These are phyloP conservation scores for Microplitis deprimator DNA, from an alignment of 2,888 invertebrate species.

Conservation along the genomic window DNA sequence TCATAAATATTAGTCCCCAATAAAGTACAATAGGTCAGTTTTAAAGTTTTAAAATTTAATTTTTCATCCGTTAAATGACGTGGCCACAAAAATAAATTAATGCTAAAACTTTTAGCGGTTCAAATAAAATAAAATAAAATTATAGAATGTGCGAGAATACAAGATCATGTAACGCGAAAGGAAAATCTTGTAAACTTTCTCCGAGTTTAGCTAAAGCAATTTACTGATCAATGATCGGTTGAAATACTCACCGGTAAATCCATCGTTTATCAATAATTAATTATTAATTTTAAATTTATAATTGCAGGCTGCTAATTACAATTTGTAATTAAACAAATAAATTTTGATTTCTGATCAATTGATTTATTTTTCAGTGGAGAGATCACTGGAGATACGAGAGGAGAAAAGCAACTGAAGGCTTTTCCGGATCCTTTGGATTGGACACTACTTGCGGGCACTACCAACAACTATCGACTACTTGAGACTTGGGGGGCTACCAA, in stretches of 20 bases:
- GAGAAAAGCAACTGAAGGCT: not conserved
- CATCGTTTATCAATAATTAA: conserved; percentile 11
- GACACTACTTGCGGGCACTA: not conserved
- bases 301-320: not conserved
- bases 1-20: not conserved
- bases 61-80: too few relatives aligned
- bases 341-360: not conserved
- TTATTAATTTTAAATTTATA: too few relatives aligned
- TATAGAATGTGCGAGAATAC: too few relatives aligned
- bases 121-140: not conserved
- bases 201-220: not conserved
- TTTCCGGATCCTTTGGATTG: conserved; percentile 5
- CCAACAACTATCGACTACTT: conserved; percentile 2
- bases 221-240: not conserved
- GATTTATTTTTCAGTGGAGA: not conserved
- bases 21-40: not conserved
- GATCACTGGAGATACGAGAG: not conserved
- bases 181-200: not conserved
- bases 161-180: not conserved
- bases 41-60: not conserved
- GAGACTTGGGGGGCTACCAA: not conserved
- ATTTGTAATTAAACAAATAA: conserved; percentile 17
- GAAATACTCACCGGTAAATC: conserved; percentile 40
- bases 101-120: too few relatives aligned
- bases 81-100: too few relatives aligned